Base-by-base conservation (phyloP, 2,888 invertebrate genomes). In the Chaetoderma sp. region DNA sequence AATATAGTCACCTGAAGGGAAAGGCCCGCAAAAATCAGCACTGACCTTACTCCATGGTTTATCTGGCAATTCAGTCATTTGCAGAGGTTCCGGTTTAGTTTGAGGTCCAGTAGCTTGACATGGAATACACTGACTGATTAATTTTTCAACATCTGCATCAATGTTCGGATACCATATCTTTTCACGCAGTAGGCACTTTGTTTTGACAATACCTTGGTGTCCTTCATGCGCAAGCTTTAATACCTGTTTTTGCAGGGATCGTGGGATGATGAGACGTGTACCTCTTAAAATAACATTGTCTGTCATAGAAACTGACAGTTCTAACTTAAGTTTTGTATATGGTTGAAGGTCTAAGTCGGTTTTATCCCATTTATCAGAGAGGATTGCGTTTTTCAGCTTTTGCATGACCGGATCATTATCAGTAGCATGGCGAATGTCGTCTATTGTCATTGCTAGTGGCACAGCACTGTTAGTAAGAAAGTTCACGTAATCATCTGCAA, bases 131-230 rank as follows among this genome's bases (percentile, higher is more conserved):
- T 27, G 13, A 49, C 23, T 28, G 16, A 63, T 27, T 13, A 28
- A 16, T 4, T n/a, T n/a, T 49, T 75, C 73, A 13, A 72, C 73
- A 49, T 66, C 32, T 45, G 54, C 42, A 60, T 76, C 71, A 1
- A 74, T 70, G 8, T 65, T 61, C 16, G 74, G 71, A 45, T 74
- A 77, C 73, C 71, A 77, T 8, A 76, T 70, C 25, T 74, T 76
- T n/a, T n/a, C n/a, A 42, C 72, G 49, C 8, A 75, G 49, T 8
- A 75, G 55, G 50, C 58, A 54, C 65, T 73, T 77, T 2, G 73
- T 75, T 36, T 66, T 66, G 8, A 70, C 70, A 16, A 73, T 60
- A 3, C 73, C 76, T 58, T 73, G 73, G 50, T 78, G 74, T n/a
- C 68, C 68, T 25, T 63, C 67, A 32, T 76, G 76, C 21, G 72